Percentiles rank a stretch among this genome's conserved stretches.
These are phyloP conservation scores for Amphipyra tragopoginis DNA, from an alignment of 2,888 invertebrate genomes.

Conservation along the genomic window DNA sequence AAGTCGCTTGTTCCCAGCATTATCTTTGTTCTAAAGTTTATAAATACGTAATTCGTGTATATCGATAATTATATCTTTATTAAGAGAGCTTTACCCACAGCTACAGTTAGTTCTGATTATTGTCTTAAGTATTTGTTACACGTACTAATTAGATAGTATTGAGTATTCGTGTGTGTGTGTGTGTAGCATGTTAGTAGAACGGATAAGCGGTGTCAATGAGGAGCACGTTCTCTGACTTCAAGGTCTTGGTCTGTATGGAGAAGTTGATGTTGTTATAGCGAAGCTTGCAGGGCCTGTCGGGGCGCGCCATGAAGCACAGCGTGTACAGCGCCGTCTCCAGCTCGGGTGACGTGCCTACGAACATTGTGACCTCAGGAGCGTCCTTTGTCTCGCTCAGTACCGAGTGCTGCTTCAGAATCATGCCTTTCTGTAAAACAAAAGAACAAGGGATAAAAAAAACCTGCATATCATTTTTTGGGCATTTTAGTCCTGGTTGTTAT, in stretches of 20 bases:
- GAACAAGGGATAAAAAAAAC: no score
- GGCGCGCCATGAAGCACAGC: slow-evolving; percentile 95
- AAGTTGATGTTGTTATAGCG: slow-evolving; percentile 81
- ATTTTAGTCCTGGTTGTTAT: no score
- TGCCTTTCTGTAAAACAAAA: slow-evolving; percentile 91
- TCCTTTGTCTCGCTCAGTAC: slow-evolving; percentile 92
- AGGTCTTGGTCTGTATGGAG: slow-evolving; percentile 83
- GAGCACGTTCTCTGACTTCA: slow-evolving; percentile 77
- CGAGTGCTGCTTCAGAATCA: slow-evolving; percentile 93
- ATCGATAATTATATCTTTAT: slow-evolving; percentile 20
- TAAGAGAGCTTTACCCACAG: slow-evolving; percentile 2
- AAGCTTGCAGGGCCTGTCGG: slow-evolving; percentile 93
- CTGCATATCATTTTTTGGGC: no score
- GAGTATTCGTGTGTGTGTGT: background rate
- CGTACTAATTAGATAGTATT: background rate
- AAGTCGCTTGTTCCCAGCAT: slow-evolving; percentile 21
- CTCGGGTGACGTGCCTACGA: slow-evolving; percentile 97
- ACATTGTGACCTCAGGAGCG: slow-evolving; percentile 95
- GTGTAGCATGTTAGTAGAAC: slow-evolving; percentile 59
- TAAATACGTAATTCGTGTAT: slow-evolving; percentile 14
- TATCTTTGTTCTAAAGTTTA: slow-evolving; percentile 30
- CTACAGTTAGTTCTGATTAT: background rate
- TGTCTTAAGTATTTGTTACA: background rate
- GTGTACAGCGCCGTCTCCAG: slow-evolving; percentile 97
- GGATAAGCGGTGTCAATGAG: slow-evolving; percentile 85